These are phyloP conservation scores for Protomyctophum bolini DNA, from an alignment of 2,113 vertebrate species.

Conservation along the genomic window DNA sequence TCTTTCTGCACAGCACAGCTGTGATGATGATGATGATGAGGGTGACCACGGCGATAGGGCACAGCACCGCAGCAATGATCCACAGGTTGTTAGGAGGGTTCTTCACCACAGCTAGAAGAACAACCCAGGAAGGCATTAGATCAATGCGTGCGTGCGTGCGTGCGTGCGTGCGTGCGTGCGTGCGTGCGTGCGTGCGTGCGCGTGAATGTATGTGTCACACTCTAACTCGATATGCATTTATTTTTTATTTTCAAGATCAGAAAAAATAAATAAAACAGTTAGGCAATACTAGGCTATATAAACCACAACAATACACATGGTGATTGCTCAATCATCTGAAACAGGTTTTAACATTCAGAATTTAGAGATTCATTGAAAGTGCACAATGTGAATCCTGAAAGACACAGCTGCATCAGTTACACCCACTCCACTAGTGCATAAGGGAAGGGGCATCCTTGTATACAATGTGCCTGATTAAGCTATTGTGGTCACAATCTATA, in stretches of 20 bases:
- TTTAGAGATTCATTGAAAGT: slow-evolving; percentile 14
- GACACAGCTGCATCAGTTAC: slow-evolving; percentile 28
- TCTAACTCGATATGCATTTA: too few species aligned
- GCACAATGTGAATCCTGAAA: slow-evolving; percentile 26
- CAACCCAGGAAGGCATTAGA: slow-evolving; percentile 1
- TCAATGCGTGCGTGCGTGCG: too few species aligned
- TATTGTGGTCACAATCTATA: slow-evolving; percentile 36
- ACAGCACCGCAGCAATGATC: slow-evolving; percentile 96
- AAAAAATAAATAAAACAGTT: too few species aligned
- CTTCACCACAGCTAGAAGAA: slow-evolving; percentile 90
- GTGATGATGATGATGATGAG: slow-evolving; percentile 98
- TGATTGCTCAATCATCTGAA: too few species aligned
- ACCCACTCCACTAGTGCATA: slow-evolving; percentile 14
- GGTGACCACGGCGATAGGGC: slow-evolving; percentile 92
- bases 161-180: too few species aligned
- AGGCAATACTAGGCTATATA: too few species aligned
- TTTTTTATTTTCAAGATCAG: too few species aligned
- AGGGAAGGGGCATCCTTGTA: slow-evolving; percentile 33
- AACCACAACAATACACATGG: too few species aligned
- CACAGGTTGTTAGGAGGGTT: slow-evolving; percentile 97
- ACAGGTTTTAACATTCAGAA: background rate
- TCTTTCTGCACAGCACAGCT: slow-evolving; percentile 95
- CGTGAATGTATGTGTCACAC: too few species aligned
- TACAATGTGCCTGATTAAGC: slow-evolving; percentile 45
- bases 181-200: too few species aligned